These are phyloP conservation scores for Aramus guarauna DNA, from an alignment of 2,113 vertebrate species.

Conservation along the genomic window DNA sequence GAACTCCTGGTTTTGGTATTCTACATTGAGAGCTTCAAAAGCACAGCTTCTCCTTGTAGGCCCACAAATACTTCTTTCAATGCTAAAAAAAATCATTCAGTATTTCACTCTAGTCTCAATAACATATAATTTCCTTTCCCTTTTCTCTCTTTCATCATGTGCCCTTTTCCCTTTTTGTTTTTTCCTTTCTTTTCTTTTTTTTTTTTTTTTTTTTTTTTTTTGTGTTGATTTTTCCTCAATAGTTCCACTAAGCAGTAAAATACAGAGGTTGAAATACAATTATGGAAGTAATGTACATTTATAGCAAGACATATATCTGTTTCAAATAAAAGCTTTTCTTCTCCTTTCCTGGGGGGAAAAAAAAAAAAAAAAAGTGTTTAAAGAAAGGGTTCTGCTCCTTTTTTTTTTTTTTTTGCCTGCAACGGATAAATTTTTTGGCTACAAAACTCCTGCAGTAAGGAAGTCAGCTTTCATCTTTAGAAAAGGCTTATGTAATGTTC, in stretches of 20 bases:
- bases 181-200: too few relatives aligned
- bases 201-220: too few relatives aligned
- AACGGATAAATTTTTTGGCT: neutral
- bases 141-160: neutral
- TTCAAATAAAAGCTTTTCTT: neutral
- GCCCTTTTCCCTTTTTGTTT: neutral
- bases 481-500: neutral
- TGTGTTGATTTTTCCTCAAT: neutral
- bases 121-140: neutral
- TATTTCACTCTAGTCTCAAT: neutral
- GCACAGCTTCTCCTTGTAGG: neutral
- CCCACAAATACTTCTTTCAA: neutral
- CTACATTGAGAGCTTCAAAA: neutral
- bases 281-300: neutral
- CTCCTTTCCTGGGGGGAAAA: neutral
- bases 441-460: neutral
- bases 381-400: neutral
- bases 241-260: neutral
- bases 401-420: neutral
- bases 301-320: neutral
- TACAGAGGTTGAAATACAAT: neutral
- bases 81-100: neutral
- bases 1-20: neutral
- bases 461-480: neutral
- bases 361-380: neutral